Base-by-base conservation (phyloP, 2,888 invertebrate species). In the Drosophila fungiperda region DNA sequence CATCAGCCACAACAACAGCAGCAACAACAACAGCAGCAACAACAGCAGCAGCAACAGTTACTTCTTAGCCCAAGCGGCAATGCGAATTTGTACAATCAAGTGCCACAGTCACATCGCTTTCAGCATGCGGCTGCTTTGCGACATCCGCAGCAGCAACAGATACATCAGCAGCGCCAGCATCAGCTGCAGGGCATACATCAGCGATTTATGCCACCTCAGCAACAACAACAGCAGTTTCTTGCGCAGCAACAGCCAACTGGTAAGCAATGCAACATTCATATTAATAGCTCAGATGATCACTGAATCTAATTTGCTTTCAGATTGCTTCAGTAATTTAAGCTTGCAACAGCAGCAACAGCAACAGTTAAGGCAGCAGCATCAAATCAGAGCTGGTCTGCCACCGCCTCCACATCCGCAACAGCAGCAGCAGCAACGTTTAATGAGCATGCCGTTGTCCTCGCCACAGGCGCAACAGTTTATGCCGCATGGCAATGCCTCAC, bases 11-110 rank as follows among this genome's bases (percentile, higher is more conserved):
- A 87, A 66, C 80, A 70, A 7, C 79, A 83, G 7, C 89, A 89
- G 20, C 87, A 87, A 6, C 42, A 40, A 0, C 83, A 84, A n/a
- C 90, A 90, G 26, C 87, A 86, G 59, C 79, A 68, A 49, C 77
- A 71, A 17, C 83, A 86, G 9, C 68, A 62, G 12, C 79, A 83
- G 15, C 89, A 89, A 32, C 88, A 87, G 67, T 64, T 89, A 15
- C 78, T 91, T 35, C 80, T 90, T 6, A 92, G 89, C 78, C 92
- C 92, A 23, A 89, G 86, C 73, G 83, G 82, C 50, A 87, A 65
- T 38, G 50, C 70, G 45, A 88, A 81, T 78, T 67, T 91, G 59
- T 92, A 88, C 73, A 82, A 85, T 64, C 80, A 76, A 66, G 84
- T 81, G 33, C 68, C 73, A 49, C 53, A 71, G 32, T 58, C 68